Evolutionary conservation across 1,140 invertebrate genomes (phyloP), one percentile per base, ranked within the genome.

Genomic region (Riptortus pedestris): DNA sequence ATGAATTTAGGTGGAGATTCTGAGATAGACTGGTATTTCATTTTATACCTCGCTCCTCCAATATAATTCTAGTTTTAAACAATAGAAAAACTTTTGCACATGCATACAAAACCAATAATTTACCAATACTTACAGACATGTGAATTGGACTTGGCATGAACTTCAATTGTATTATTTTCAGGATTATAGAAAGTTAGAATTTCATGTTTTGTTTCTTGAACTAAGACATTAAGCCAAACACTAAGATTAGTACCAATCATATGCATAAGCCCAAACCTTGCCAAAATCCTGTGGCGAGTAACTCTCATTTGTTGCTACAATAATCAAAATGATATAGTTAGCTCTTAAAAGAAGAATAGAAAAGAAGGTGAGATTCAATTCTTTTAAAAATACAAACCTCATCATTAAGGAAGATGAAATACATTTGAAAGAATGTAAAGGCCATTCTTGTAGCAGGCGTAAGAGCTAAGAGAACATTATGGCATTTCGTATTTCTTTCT

Each of bases 161-260:
- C 58, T 47, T 67, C 69, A 16, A 71, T 70, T 0, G 87, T 88
- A 70, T 88, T 86, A 71, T 90, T 90, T 72, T 90, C 87, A 4
- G 87, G 88, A 73, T 91, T 86, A 72, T 91, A 91, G 74, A 92
- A 92, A 0, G 87, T 90, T 1, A 93, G 78, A 64, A 94, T 94
- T 77, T 94, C 90, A 72, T 94, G 91, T 75, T 92, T 93, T 0
- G 92, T 95, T 78, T 95, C 91, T 72, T 93, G 89, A 2, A 95
- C 85, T 0, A 95, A 79, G 0, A 95, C 92, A 70, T 92, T 91
- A 3, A 95, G 77, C 92, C 92, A 96, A 1, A 95, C 90, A 18
- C 90, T 93, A 38, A 96, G 76, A 77, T 96, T 96, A 0, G 92
- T 95, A 18, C 90, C 92, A 63, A 95, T 93, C 90, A 96, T 93